Evolutionary conservation across 1,140 invertebrate species (phyloP), one percentile per base, ranked within the genome.

Genomic region (Saccostrea cuccullata): DNA sequence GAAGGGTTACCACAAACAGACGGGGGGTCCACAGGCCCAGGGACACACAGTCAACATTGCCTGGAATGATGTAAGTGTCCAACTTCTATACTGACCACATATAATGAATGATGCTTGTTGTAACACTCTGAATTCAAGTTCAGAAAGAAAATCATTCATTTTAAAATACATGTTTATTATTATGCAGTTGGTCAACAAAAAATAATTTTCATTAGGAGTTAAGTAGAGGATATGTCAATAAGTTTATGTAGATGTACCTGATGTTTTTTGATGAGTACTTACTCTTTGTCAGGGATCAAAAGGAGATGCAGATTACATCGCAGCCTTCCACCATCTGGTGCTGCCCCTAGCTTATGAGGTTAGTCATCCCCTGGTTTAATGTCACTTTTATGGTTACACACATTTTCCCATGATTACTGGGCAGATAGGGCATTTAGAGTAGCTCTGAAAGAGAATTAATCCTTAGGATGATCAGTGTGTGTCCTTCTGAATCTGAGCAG

Each of bases 11-110:
- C 99, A 97, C 95, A 96, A 98, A 95, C 97, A 97, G 91, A 96
- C 98, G 83, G 99, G 99, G 0, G 93, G 95, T 58, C 97, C 96
- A 1, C 89, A 93, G 6, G 98, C 98, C 9, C 94, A 94, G 87
- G 98, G 98, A 6, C 98, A 96, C 94, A 99, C 98, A 95, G 97
- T 99, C 88, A 99, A 99, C 95, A 96, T 99, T 58, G 98, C 98
- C 0, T 96, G 99, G 58, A 99, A 99, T 95, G 95, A 96, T 91
- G 93, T 93, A 89, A 90, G 87, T 88, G 20, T n/a, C 0, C 13
- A 84, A n/a, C 23, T 0, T 26, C 26, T 30, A 12, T 4, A 30
- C 70, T 36, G 4, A 30, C 0, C 1, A 23, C 23, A 26, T 73
- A 36, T 73, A 23, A 13, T 17, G 58, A 20, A 60, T 17, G 0